Evolutionary conservation across 2,797 vertebrate species (phyloP), one percentile per base, ranked within the genome.

Genomic region (Tympanoctomys barrerae): DNA sequence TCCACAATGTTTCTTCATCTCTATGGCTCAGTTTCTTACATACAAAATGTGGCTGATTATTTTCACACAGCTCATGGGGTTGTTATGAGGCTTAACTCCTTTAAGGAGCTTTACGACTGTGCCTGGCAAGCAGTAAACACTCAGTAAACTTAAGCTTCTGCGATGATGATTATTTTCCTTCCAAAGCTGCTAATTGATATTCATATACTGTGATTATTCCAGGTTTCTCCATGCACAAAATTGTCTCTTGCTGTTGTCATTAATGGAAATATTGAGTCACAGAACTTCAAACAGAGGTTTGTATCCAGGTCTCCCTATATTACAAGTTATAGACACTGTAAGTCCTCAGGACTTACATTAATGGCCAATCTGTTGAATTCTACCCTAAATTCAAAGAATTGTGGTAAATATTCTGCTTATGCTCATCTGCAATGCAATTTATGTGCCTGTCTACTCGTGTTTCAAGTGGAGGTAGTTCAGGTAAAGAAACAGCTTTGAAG

Each of bases 101-200:
- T 33, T 91, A 46, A 78, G 42, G n/a, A 80, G 36, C 49, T 79
- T 95, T 87, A 84, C 22, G 83, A 33, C 33, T 64, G 61, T 61
- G 28, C 73, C 79, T 92, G 71, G 73, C 75, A 89, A 89, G 87
- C 94, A 68, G 80, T 91, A 96, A 97, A 96, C 89, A 96, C 84
- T 89, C 93, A 64, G 54, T 92, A 96, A 95, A 92, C 83, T 66
- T 77, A 91, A 94, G 71, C 26, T 71, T 70, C 78, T 59, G 18
- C 61, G 26, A 75, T 96, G 33, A 95, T 85, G 26, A 91, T 75
- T 77, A 73, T 89, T 95, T 95, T 92, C 42, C 71, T 85, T 68
- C 77, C 90, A 54, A 66, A 92, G 86, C 66, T 96, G 86, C 87
- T 90, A 36, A 52, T 49, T 46, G 59, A 70, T 24, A 46, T 46